phyloP scores from a whole-genome alignment of 2,113 vertebrate genomes.

The Atractosteus spatula region DNA sequence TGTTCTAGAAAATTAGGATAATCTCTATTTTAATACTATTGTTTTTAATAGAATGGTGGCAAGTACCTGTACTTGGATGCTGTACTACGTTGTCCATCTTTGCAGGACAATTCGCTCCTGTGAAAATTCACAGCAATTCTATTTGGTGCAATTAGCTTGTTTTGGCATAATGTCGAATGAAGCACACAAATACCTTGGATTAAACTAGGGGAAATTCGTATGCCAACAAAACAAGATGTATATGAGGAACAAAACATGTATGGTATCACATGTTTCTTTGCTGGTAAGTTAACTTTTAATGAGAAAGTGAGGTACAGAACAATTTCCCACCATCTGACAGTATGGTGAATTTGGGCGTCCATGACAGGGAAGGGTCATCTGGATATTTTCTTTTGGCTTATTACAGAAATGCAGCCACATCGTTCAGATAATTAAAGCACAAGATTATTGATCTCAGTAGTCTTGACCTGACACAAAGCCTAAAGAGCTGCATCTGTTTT shows the following conservation, averaged over 20 bases:
- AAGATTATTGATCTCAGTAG: background rate
- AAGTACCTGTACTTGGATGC: too few relatives aligned
- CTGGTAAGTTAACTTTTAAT: slow-evolving; percentile 16
- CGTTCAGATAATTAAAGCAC: background rate
- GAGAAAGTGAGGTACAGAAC: slow-evolving; percentile 4
- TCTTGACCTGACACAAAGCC: background rate
- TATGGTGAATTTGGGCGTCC: background rate
- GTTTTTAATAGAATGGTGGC: too few relatives aligned
- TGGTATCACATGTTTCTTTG: background rate
- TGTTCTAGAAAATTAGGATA: background rate
- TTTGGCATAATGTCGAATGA: too few relatives aligned
- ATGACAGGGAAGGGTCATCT: slow-evolving; percentile 31
- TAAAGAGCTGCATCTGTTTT: background rate
- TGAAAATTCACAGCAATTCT: too few relatives aligned
- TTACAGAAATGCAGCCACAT: background rate
- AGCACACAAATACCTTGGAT: too few relatives aligned
- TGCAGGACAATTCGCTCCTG: too few relatives aligned
- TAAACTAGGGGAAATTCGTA: too few relatives aligned
- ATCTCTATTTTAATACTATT: too few relatives aligned
- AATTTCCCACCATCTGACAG: slow-evolving; percentile 21
- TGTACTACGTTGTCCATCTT: too few relatives aligned
- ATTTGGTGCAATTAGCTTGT: too few relatives aligned
- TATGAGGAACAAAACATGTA: background rate
- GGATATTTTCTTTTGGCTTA: slow-evolving; percentile 50
- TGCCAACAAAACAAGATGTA: background rate